Evolutionary conservation across 1,140 invertebrate genomes (phyloP), one percentile per base, ranked within the genome.

Genomic region (Sweltsa coloradensis): DNA sequence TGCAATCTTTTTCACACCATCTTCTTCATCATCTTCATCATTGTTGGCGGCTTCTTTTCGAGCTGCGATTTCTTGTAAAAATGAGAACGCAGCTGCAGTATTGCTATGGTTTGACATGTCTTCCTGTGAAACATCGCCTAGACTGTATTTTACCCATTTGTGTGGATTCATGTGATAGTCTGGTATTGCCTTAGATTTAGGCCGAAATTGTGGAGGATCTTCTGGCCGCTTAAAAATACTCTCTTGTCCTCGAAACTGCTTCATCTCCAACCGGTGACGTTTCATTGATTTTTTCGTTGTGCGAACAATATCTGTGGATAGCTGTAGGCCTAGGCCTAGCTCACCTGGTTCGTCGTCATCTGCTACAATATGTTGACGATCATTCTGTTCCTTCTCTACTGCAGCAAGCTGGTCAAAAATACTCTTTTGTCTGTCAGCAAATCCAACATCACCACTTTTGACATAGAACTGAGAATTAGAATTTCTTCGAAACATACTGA

Each of bases 141-240:
- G 60, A 14, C 72, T 78, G 51, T 88, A 88, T 56, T 78, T 84
- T 1, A 70, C 74, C 81, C 82, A 87, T 59, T 84, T 85, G 53
- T 81, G 70, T 5, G 83, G 84, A 65, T 87, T 81, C 51, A 68
- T 75, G 49, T 80, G 71, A 57, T 77, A 78, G 53, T 81, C 82
- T 16, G 84, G 83, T 23, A 77, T 66, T 27, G 58, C 63, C 48
- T 68, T 65, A 3, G 67, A 54, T 39, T 67, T 62, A 21, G 74
- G 58, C 49, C 76, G 73, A 25, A 68, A n/a, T n/a, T n/a, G 66
- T 19, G 76, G 68, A 27, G 76, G 76, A 25, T 72, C 67, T 58
- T 79, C 74, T 4, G 78, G 78, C 51, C 73, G 69, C 61, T 85
- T 86, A 45, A 82, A 87, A 50, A 87, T 81, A 59, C 83, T 87